Conservation (phyloP, 2,113 vertebrate species). For the Bujurquina vittata region DNA sequence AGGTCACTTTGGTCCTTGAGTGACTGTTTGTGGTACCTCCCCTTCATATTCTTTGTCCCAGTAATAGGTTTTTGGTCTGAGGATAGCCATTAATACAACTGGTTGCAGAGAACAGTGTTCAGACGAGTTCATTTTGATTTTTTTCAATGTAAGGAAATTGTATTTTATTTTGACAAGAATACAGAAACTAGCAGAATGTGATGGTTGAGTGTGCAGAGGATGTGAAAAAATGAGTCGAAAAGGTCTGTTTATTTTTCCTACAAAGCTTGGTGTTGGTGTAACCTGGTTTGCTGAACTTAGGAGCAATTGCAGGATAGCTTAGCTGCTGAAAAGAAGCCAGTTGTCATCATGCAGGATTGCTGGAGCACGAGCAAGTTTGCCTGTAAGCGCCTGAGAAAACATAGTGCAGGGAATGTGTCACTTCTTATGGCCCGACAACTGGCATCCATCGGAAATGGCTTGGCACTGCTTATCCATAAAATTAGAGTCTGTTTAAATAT, state of each 20-base stretch:
- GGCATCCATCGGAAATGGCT: slow-evolving; percentile 71
- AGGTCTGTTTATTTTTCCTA: neutral
- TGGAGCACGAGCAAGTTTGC: slow-evolving; percentile 59
- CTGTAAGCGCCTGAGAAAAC: slow-evolving; percentile 67
- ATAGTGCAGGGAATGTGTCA: slow-evolving; percentile 66
- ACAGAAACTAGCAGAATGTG: neutral
- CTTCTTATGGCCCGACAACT: slow-evolving; percentile 65
- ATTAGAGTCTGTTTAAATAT: slow-evolving; percentile 72
- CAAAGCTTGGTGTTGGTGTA: slow-evolving; percentile 1
- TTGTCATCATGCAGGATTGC: slow-evolving; percentile 49
- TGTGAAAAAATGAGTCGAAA: neutral
- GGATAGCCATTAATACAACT: slow-evolving; percentile 20
- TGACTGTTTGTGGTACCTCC: slow-evolving; percentile 59
- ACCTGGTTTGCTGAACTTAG: slow-evolving; percentile 32
- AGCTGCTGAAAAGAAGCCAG: slow-evolving; percentile 57
- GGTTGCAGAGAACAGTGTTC: neutral
- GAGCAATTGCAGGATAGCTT: slow-evolving; percentile 41
- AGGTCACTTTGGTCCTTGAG: slow-evolving; percentile 75
- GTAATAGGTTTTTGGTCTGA: slow-evolving; percentile 40
- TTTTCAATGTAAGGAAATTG: neutral
- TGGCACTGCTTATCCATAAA: slow-evolving; percentile 71
- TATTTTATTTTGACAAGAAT: neutral
- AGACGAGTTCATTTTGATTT: neutral
- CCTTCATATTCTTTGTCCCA: slow-evolving; percentile 42
- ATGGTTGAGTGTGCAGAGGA: neutral